Evolutionary conservation across 2,888 invertebrate species (phyloP).

Genomic region (Gari tellinella): DNA sequence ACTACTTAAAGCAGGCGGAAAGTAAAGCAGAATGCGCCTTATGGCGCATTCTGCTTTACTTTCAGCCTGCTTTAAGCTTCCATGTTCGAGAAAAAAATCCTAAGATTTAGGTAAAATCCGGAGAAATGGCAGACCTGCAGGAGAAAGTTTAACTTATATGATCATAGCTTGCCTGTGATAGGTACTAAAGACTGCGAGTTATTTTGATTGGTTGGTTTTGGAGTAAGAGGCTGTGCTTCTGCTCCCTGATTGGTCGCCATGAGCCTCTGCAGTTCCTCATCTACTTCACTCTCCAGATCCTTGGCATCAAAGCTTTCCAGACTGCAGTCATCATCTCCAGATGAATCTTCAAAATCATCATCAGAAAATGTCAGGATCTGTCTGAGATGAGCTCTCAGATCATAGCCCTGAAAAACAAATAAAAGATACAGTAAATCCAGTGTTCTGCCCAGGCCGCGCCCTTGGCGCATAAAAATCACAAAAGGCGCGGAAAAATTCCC

Average conservation of each 20-base stretch:
- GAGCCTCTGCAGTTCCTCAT: conserved; percentile 54
- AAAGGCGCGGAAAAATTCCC: too few relatives aligned
- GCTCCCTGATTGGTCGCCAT: conserved; percentile 15
- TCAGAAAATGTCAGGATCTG: conserved; percentile 54
- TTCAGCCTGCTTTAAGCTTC: too few relatives aligned
- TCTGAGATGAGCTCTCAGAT: conserved; percentile 49
- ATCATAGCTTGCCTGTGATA: conserved; percentile 26
- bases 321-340: conserved; percentile 43
- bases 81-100: too few relatives aligned
- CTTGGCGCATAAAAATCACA: too few relatives aligned
- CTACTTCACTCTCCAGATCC: conserved; percentile 32
- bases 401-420: conserved; percentile 43
- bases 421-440: too few relatives aligned
- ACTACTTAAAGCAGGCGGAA: too few relatives aligned
- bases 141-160: too few relatives aligned
- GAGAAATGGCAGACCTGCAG: too few relatives aligned
- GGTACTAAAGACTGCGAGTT: conserved; percentile 42
- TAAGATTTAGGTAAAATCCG: too few relatives aligned
- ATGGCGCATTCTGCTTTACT: too few relatives aligned
- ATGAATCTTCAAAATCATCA: conserved; percentile 38
- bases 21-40: too few relatives aligned
- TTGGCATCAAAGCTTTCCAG: conserved; percentile 55
- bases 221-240: conserved; percentile 38
- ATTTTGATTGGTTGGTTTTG: conserved; percentile 43
- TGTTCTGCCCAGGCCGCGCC: too few relatives aligned